Percentiles rank a stretch among this genome's conserved stretches.
These are phyloP conservation scores for Oscheius sp. DNA, from an alignment of 2,888 invertebrate species.

Conservation along the genomic window DNA sequence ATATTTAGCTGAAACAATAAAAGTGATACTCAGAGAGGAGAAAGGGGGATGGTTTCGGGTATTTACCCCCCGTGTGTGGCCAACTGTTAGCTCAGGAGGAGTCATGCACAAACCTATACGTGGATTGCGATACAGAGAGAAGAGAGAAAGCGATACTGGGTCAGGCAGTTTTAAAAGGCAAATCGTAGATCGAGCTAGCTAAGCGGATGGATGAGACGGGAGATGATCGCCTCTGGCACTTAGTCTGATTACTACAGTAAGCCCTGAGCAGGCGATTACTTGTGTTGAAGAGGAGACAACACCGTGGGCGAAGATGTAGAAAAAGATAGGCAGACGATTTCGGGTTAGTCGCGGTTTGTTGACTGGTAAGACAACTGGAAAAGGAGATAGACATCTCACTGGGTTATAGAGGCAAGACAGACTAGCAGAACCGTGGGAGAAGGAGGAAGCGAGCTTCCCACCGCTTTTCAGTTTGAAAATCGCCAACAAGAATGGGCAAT, in stretches of 20 bases:
- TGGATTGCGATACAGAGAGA: slow-evolving; percentile 25
- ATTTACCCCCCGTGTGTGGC: slow-evolving; percentile 17
- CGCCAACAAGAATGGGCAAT: too few species aligned
- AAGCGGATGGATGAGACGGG: not conserved
- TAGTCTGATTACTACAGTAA: slow-evolving; percentile 30
- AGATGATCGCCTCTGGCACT: slow-evolving; percentile 2
- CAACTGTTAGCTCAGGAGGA: slow-evolving; percentile 30
- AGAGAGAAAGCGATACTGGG: not conserved
- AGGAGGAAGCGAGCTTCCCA: too few species aligned
- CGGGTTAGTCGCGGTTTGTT: slow-evolving; percentile 22
- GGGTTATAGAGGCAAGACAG: slow-evolving; percentile 12
- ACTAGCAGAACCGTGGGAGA: too few species aligned
- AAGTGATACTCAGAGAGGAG: not conserved
- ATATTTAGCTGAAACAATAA: not conserved
- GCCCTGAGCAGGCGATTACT: not conserved
- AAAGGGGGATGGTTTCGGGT: slow-evolving; percentile 11
- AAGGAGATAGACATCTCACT: slow-evolving; percentile 14
- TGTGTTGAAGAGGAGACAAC: not conserved
- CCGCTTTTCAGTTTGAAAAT: too few species aligned
- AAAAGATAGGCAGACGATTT: not conserved
- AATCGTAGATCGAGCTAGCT: not conserved
- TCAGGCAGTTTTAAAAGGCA: not conserved
- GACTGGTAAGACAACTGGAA: slow-evolving; percentile 15
- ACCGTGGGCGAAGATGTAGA: not conserved
- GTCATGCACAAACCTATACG: slow-evolving; percentile 30